A percentile compares a stretch with the other conserved stretches of the same genome.
Conservation (phyloP, 2,113 vertebrate genomes). For the Etheostoma spectabile region DNA sequence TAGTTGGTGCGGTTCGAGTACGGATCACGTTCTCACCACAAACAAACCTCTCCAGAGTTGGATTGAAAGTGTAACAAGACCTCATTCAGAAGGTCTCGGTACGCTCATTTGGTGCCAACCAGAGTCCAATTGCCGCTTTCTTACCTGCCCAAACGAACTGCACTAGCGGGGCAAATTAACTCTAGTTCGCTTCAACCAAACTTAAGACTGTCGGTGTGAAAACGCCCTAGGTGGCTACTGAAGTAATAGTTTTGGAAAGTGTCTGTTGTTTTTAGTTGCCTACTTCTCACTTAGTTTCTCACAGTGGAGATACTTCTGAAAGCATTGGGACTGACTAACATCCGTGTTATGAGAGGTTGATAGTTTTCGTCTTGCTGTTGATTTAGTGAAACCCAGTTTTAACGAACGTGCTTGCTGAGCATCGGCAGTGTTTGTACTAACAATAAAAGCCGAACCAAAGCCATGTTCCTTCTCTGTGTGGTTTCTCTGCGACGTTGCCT, state of each 20-base stretch:
- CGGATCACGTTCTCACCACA: too few species aligned
- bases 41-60: too few species aligned
- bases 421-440: not conserved
- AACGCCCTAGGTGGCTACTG: too few species aligned
- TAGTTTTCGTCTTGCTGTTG: not conserved
- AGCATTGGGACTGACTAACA: conserved; percentile 11
- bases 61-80: too few species aligned
- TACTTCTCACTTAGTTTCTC: not conserved
- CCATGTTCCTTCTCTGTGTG: not conserved
- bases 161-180: too few species aligned
- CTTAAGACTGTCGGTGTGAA: too few species aligned
- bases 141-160: too few species aligned
- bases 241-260: not conserved
- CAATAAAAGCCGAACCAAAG: not conserved
- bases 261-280: not conserved
- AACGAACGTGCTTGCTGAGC: not conserved
- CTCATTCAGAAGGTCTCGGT: too few species aligned
- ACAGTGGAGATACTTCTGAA: not conserved
- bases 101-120: too few species aligned
- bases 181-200: too few species aligned
- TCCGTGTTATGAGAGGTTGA: not conserved
- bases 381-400: not conserved
- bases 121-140: too few species aligned
- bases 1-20: too few species aligned
- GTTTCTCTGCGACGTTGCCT: not conserved